A percentile compares a stretch with the other conserved stretches of the same genome.
phyloP scores from a whole-genome alignment of 2,888 invertebrate genomes.

The Cheiracanthium punctorium region DNA sequence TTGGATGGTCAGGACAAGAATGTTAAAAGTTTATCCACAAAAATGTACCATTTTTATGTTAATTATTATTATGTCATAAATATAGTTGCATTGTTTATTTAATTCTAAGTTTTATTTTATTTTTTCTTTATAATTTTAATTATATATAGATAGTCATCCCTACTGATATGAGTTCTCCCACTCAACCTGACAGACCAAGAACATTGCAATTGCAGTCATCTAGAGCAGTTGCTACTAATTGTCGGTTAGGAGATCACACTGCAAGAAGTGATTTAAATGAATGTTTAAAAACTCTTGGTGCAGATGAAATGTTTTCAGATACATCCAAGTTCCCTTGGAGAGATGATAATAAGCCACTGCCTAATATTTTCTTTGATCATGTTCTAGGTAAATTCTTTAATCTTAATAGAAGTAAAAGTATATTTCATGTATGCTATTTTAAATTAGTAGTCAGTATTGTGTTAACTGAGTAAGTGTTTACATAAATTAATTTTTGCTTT shows the following conservation, averaged over 20 bases:
- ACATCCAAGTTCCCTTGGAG: constrained; percentile 71
- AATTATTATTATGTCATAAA: no score
- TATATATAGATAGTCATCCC: constrained; percentile 84
- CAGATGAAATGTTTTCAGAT: constrained; percentile 69
- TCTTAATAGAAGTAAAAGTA: no score
- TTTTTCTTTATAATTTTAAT: not conserved
- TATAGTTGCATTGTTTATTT: no score
- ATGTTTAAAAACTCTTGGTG: constrained; percentile 79
- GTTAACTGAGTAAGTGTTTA: no score
- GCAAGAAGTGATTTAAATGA: constrained; percentile 75
- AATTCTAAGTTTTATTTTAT: not conserved
- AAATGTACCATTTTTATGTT: no score
- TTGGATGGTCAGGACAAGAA: no score
- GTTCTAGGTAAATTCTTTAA: constrained; percentile 43
- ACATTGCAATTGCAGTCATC: constrained; percentile 90
- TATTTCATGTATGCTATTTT: no score
- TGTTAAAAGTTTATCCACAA: no score
- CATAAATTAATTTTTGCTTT: no score
- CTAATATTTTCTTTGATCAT: constrained; percentile 67
- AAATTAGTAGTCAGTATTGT: no score
- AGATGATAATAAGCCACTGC: constrained; percentile 69
- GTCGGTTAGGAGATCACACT: constrained; percentile 79
- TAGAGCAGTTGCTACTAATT: constrained; percentile 84
- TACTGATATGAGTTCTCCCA: constrained; percentile 84
- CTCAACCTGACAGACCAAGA: constrained; percentile 90